Base-by-base conservation (phyloP, 2,888 invertebrate species). In the Apotomis turbidana region DNA sequence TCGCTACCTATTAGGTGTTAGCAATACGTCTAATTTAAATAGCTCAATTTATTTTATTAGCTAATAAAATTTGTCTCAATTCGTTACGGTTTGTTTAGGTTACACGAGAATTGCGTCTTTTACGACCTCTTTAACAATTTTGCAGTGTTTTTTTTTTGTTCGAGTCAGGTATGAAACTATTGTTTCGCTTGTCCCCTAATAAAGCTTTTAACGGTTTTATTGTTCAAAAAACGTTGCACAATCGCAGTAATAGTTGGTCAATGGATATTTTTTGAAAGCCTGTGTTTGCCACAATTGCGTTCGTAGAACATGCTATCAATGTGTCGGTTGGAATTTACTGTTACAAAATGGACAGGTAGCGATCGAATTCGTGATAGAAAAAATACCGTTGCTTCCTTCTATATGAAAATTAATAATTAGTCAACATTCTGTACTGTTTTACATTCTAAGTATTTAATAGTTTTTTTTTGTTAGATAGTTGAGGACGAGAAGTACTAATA, bases 101-200 rank as follows among this genome's bases (percentile, higher is more conserved):
- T 27, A 36, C 41, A 44, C 62, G 54, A 67, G 49, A 71, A 60
- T 61, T 67, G 57, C 44, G 36, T 62, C 57, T 68, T 71, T 71
- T 67, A 58, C 61, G 27, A 62, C 52, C 44, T 52, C 58, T 51
- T 52, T 71, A 49, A 51, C 60, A 67, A 55, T 61, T 71, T 61
- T 55, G 67, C 61, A 13, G 58, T 54, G 44, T 41, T 27, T 44
- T n/a, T 58, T 51, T 70, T 57, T 70, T 70, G 52, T 70, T 61
- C 8, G 0, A 36, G 76, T 75, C 91, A 91, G 90, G 91, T 90
- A 90, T 75, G 78, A 78, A 78, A 77, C 79, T 82, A 83, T 90
- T 90, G 86, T 90, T 80, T 78, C 76, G 71, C 77, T 76, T 68
- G 49, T 58, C 64, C 79, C 81, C 79, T 77, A 83, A 85, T 85